Evolutionary conservation across 2,797 vertebrate species (phyloP).

Genomic region (Rhincodon typus): DNA sequence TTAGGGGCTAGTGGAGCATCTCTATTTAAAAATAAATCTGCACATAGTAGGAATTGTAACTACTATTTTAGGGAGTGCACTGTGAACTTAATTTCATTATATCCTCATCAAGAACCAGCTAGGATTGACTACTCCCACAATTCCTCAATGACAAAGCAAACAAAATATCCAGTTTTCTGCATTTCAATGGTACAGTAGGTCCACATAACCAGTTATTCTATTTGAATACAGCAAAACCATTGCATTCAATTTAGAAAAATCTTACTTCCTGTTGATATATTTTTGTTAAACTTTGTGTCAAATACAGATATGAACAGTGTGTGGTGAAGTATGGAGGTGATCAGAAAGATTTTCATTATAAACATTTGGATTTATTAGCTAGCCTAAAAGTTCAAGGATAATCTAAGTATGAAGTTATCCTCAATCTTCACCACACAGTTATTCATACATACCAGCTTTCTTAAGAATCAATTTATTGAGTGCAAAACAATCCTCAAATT

Average conservation of each 20-base stretch:
- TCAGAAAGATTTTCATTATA: not conserved
- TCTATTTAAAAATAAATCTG: not conserved
- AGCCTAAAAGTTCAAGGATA: constrained; percentile 6
- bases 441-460: not conserved
- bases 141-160: not conserved
- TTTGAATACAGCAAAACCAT: not conserved
- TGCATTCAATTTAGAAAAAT: not conserved
- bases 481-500: constrained; percentile 11
- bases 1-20: not conserved
- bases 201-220: not conserved
- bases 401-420: not conserved
- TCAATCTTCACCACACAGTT: not conserved
- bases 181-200: not conserved
- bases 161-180: not conserved
- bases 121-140: not conserved
- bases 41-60: not conserved
- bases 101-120: not conserved
- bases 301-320: not conserved
- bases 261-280: constrained; percentile 26
- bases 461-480: not conserved
- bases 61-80: too few species aligned
- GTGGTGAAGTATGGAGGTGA: not conserved
- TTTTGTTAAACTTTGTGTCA: too few species aligned
- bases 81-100: not conserved
- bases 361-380: not conserved